Conservation (phyloP, 2,888 invertebrate species). For the Adineta ricciae region DNA sequence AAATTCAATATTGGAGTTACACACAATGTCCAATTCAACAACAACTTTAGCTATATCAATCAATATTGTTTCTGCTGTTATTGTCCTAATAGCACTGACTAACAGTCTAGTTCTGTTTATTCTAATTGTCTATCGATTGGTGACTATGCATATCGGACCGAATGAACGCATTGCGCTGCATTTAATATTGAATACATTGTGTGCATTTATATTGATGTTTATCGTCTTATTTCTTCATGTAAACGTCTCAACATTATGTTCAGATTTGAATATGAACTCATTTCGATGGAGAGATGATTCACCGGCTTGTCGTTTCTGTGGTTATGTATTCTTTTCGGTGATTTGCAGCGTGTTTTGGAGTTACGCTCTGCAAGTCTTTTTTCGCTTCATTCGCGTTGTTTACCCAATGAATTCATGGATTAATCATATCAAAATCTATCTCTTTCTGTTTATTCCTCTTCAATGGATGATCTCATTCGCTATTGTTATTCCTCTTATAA, state of each 20-base stretch:
- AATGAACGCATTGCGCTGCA: neutral
- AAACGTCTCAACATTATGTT: neutral
- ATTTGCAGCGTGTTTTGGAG: neutral
- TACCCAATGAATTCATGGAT: neutral
- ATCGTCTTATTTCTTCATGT: neutral
- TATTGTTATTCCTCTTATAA: neutral
- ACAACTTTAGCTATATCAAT: neutral
- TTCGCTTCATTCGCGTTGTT: neutral
- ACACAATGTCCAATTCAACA: neutral
- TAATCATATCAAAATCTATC: neutral
- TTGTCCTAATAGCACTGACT: neutral
- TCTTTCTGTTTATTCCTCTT: neutral
- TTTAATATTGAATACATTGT: neutral
- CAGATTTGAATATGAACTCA: neutral
- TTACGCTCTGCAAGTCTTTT: neutral
- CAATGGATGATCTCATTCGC: neutral
- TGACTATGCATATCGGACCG: neutral
- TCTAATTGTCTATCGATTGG: neutral
- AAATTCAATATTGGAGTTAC: too few species aligned
- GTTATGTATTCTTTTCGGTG: neutral
- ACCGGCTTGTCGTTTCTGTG: neutral
- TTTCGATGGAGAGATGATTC: neutral
- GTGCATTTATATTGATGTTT: neutral
- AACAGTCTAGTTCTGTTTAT: neutral
- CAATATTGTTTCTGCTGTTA: neutral